phyloP scores from a whole-genome alignment of 2,888 invertebrate species.

The Hirudinaria manillensis region DNA sequence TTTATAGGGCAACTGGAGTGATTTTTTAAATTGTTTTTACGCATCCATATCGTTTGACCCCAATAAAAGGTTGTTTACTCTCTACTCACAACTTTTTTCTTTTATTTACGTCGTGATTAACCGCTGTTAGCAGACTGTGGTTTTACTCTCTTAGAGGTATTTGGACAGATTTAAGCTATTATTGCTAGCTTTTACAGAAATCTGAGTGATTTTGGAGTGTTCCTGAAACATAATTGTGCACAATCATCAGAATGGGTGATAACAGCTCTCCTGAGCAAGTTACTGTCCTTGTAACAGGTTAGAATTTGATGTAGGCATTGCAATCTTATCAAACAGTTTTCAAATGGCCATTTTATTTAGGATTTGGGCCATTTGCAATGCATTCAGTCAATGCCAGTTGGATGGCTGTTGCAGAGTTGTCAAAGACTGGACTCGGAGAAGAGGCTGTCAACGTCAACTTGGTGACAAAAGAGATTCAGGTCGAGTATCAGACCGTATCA shows the following conservation, averaged over 20 bases:
- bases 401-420: slow-evolving; percentile 67
- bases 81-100: no score
- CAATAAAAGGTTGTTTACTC: no score
- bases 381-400: slow-evolving; percentile 75
- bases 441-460: slow-evolving; percentile 48
- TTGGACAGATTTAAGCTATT: no score
- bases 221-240: background rate
- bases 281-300: slow-evolving; percentile 36
- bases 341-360: slow-evolving; percentile 56
- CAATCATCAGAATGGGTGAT: slow-evolving; percentile 32
- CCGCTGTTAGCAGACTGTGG: no score
- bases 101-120: no score
- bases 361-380: slow-evolving; percentile 73
- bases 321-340: background rate
- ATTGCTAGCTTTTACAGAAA: no score
- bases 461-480: slow-evolving; percentile 49
- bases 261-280: slow-evolving; percentile 26
- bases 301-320: background rate
- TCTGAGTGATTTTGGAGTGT: no score
- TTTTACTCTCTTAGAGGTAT: no score
- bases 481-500: slow-evolving; percentile 65
- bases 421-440: slow-evolving; percentile 45
- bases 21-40: no score
- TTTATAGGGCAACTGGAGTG: no score
- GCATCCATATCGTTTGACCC: no score